Percentiles rank a stretch among this genome's conserved stretches.
phyloP scores from a whole-genome alignment of 2,888 invertebrate species.

The Resseliella maxima region DNA sequence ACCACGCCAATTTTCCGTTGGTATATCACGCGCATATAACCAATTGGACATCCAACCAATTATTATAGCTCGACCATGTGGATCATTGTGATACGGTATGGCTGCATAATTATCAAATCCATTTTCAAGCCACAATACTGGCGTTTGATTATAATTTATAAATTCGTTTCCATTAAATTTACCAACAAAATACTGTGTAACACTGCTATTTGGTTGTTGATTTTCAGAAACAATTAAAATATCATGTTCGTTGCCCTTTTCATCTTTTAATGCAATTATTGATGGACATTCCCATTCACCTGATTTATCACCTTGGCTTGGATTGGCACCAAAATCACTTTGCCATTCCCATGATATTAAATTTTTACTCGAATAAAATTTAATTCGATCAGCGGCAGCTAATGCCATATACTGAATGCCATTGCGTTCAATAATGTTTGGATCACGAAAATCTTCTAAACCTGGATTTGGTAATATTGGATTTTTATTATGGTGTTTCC shows the following conservation, averaged over 20 bases:
- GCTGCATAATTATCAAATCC: conserved; percentile 70
- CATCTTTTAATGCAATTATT: conserved; percentile 66
- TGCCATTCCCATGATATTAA: conserved; percentile 65
- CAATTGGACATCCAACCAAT: conserved; percentile 69
- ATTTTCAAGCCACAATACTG: conserved; percentile 61
- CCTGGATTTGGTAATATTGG: conserved; percentile 65
- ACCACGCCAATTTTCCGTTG: conserved; percentile 67
- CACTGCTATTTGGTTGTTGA: conserved; percentile 66
- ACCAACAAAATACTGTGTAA: conserved; percentile 68
- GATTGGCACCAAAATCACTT: conserved; percentile 65
- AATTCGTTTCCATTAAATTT: conserved; percentile 63
- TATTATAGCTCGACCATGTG: conserved; percentile 63
- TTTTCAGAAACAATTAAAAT: conserved; percentile 69
- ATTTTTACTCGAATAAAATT: conserved; percentile 67
- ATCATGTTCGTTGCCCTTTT: conserved; percentile 61
- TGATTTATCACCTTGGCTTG: conserved; percentile 64
- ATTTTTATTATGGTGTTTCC: conserved; percentile 66
- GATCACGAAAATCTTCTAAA: conserved; percentile 69
- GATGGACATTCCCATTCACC: conserved; percentile 71
- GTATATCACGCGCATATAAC: conserved; percentile 67
- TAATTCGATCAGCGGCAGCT: conserved; percentile 65
- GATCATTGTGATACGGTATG: conserved; percentile 65
- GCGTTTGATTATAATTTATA: background rate
- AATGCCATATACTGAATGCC: conserved; percentile 68
- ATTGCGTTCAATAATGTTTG: conserved; percentile 68